Base-by-base conservation (phyloP, 2,797 vertebrate species). In the Natrix natrix region DNA sequence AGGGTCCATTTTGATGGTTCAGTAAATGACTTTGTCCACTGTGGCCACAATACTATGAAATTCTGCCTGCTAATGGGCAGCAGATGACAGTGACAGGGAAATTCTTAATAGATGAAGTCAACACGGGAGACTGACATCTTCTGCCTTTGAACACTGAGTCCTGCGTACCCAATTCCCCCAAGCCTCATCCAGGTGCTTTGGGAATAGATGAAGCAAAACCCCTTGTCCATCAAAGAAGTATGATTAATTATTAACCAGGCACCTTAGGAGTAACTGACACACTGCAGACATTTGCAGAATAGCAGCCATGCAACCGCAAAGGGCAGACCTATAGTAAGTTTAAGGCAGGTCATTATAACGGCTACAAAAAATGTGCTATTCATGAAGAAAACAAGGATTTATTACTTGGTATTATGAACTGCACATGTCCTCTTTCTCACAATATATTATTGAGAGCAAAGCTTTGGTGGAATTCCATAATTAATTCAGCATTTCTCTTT, bases 211-310 rank as follows among this genome's bases (percentile, higher is more conserved):
- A 88, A 93, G 52, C 54, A 95, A 95, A 48, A 63, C 32, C 78
- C 93, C 93, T 94, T 87, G 90, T 93, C 94, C 90, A 5, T 74
- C 95, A 96, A 96, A 90, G 66, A 96, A 92, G 95, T 55, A 6
- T 37, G 28, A 94, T 96, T 94, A 24, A 94, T 95, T 93, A 93
- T 95, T 94, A 93, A 94, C 91, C 22, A 0, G 59, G 14, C 1
- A 52, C 32, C 69, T 48, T 89, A 94, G 63, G 87, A 93, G 37
- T 87, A 28, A 0, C 0, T 86, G 93, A 94, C 91, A 90, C 90
- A 92, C 95, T 69, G 89, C 87, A 93, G 63, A 48, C 91, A 90
- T 92, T 54, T 94, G 87, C 32, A 89, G 91, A 91, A 69, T 94
- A 94, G 87, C 87, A 89, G 78, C 8, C 83, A 37, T 78, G 59